phyloP scores from a whole-genome alignment of 1,140 invertebrate genomes.

The Drosophila eugracilis region DNA sequence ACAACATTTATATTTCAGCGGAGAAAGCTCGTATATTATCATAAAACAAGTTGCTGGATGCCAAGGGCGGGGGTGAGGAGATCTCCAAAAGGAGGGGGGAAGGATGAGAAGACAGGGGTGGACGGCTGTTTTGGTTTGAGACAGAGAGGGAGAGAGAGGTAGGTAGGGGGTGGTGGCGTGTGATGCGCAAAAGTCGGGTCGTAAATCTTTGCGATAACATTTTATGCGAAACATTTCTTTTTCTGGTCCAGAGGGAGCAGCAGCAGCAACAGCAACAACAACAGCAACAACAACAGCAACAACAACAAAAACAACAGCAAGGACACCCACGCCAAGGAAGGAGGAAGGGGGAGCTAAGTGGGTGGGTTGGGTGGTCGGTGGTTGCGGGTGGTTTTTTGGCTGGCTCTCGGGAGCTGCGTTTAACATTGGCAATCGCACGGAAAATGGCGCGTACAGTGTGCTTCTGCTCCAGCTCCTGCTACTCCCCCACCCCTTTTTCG shows the following conservation, averaged over 20 bases:
- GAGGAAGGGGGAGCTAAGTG: slow-evolving; percentile 1
- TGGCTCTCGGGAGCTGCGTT: slow-evolving; percentile 67
- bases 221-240: slow-evolving; percentile 85
- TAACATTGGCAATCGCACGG: slow-evolving; percentile 80
- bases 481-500: slow-evolving; percentile 24
- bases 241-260: slow-evolving; percentile 81
- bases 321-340: slow-evolving; percentile 65
- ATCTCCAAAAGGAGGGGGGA: background rate
- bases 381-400: slow-evolving; percentile 57
- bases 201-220: slow-evolving; percentile 85
- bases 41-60: slow-evolving; percentile 84
- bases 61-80: slow-evolving; percentile 24
- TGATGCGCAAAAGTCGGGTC: slow-evolving; percentile 85
- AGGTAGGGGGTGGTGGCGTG: slow-evolving; percentile 53
- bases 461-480: slow-evolving; percentile 26
- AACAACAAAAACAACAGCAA: slow-evolving; percentile 60
- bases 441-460: slow-evolving; percentile 83
- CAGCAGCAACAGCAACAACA: slow-evolving; percentile 31
- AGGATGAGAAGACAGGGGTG: slow-evolving; percentile 11
- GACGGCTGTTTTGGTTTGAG: slow-evolving; percentile 3
- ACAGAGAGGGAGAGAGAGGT: too few relatives aligned
- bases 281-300: slow-evolving; percentile 23
- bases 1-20: slow-evolving; percentile 84
- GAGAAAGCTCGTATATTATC: slow-evolving; percentile 85
- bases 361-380: slow-evolving; percentile 13